These are phyloP conservation scores for Tachystola acroxantha DNA, from an alignment of 2,888 invertebrate genomes.

Conservation along the genomic window DNA sequence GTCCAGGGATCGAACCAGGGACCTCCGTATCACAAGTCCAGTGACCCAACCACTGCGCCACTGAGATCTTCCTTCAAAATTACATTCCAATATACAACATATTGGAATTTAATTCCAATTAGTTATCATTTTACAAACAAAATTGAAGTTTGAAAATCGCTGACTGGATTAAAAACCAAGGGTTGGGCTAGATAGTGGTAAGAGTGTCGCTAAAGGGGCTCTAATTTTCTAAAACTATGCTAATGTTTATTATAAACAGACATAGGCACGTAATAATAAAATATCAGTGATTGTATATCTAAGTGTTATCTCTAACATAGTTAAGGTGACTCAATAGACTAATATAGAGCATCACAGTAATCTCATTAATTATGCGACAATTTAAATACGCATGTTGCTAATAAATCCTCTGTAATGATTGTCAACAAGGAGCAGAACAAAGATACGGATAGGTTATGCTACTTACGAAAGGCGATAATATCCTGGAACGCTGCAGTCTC, in stretches of 20 bases:
- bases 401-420: conserved; percentile 5
- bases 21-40: no score
- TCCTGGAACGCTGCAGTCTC: conserved; percentile 88
- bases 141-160: no score
- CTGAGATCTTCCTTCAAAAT: no score
- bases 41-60: no score
- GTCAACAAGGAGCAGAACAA: conserved; percentile 29
- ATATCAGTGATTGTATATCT: conserved; percentile 2
- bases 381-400: conserved; percentile 1
- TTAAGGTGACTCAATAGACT: not conserved
- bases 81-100: no score
- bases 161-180: no score
- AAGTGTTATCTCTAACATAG: conserved; percentile 1
- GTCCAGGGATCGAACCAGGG: no score
- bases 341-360: not conserved
- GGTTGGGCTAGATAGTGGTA: no score
- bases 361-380: not conserved
- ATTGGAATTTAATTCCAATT: no score
- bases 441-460: conserved; percentile 46
- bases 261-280: conserved; percentile 1
- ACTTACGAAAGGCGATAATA: conserved; percentile 89
- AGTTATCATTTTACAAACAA: no score
- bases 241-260: conserved; percentile 6
- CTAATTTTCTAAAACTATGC: no score
- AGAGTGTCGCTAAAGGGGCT: no score